Base-by-base conservation (phyloP, 1,140 invertebrate genomes). In the Bombus confusus region DNA sequence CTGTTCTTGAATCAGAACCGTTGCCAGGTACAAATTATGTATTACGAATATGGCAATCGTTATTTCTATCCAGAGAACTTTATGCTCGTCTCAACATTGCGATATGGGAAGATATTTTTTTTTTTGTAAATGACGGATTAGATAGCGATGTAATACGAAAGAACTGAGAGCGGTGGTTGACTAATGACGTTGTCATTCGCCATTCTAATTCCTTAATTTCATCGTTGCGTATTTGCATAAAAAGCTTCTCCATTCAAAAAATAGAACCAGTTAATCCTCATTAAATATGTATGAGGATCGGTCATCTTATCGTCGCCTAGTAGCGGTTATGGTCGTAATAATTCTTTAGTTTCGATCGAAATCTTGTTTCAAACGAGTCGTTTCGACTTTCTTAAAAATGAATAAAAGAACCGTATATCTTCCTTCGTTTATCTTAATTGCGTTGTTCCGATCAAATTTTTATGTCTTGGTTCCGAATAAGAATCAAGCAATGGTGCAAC, bases 391-490 rank as follows among this genome's bases (percentile, higher is more conserved):
- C 12, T 28, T 28, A n/a, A 28, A n/a, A 62, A 62, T 2, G 59
- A 62, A 62, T 12, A n/a, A 62, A 62, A 1, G 25, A 62, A 28
- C n/a, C 59, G 28, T 52, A 52, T 2, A 52, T 22, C 47, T 22
- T 52, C 18, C 5, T 22, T 22, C 18, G 47, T 52, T 52, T 52
- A 22, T 52, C 18, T 52, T 52, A 52, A 52, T 52, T 8, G 18
- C 47, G 47, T 52, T 52, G 47, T n/a, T 62, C 28, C 28, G 59
- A 62, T n/a, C 59, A 13, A 28, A 62, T 62, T 62, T n/a, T 28
- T n/a, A n/a, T 62, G n/a, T 62, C 28, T n/a, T 2, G 4, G 0
- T n/a, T 62, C 10, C 3, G n/a, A 62, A n/a, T 22, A 10, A 12
- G 28, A 62, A 62, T 62, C 13, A 10, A n/a, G 1, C 25, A 47